Conservation (phyloP, 1,140 invertebrate genomes). For the Dolichoris vasculosae region DNA sequence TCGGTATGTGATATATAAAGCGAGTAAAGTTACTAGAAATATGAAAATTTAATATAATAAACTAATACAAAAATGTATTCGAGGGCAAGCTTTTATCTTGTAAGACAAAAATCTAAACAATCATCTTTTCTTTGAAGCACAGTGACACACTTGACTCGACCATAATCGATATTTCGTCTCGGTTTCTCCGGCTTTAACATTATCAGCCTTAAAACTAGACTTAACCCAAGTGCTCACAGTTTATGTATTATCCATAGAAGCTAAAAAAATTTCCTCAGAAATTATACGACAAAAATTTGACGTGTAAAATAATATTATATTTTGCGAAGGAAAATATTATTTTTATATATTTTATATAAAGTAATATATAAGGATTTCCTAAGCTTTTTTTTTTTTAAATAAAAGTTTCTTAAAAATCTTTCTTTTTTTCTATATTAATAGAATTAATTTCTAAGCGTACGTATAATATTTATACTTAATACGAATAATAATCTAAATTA, state of each 20-base stretch:
- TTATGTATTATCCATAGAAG: slow-evolving; percentile 30
- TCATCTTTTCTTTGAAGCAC: slow-evolving; percentile 52
- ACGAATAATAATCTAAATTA: too few species aligned
- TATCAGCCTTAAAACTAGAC: background rate
- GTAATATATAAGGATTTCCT: too few species aligned
- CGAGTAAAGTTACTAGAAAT: background rate
- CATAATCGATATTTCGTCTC: slow-evolving; percentile 56
- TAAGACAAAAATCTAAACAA: slow-evolving; percentile 24
- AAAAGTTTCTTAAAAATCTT: too few species aligned
- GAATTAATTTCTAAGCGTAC: too few species aligned
- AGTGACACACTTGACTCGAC: slow-evolving; percentile 55
- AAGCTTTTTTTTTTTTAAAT: too few species aligned
- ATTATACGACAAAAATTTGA: background rate
- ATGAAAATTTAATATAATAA: background rate
- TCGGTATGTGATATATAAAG: background rate
- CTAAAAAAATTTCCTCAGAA: background rate
- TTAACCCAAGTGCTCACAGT: background rate
- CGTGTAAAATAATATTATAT: background rate
- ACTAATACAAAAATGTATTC: background rate
- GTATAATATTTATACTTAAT: too few species aligned
- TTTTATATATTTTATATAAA: background rate
- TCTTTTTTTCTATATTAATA: too few species aligned
- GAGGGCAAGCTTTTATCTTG: background rate
- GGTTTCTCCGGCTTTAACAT: background rate
- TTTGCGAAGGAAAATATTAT: background rate